These are phyloP conservation scores for Drosophila fuyamai DNA, from an alignment of 1,140 invertebrate species.

Conservation along the genomic window DNA sequence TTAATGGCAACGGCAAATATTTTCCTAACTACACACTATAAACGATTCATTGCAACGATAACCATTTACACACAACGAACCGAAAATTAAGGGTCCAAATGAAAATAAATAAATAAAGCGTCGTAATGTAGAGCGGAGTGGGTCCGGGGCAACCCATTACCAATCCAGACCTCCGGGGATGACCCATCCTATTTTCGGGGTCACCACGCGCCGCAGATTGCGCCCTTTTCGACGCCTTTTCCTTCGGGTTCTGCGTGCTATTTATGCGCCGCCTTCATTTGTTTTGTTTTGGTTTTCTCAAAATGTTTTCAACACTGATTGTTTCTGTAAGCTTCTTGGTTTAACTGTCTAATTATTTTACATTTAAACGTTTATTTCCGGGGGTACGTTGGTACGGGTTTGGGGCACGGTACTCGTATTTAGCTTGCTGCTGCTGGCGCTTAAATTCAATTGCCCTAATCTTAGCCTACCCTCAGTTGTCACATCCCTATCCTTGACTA, in stretches of 20 bases:
- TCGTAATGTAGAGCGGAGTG: conserved; percentile 21
- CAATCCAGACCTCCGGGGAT: conserved; percentile 1
- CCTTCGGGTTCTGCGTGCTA: conserved; percentile 21
- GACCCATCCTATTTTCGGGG: conserved; percentile 49
- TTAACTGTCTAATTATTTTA: conserved; percentile 84
- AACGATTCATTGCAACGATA: conserved; percentile 63
- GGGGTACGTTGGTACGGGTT: conserved; percentile 18
- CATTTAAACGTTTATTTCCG: conserved; percentile 79
- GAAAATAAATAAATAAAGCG: conserved; percentile 55
- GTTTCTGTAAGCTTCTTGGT: conserved; percentile 85
- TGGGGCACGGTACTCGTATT: conserved; percentile 32
- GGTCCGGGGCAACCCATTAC: conserved; percentile 5
- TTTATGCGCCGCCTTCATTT: conserved; percentile 29
- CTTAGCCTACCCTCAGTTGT: conserved; percentile 59
- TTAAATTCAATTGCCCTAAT: conserved; percentile 68
- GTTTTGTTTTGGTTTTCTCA: conserved; percentile 62
- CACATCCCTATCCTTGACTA: conserved; percentile 36
- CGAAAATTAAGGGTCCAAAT: conserved; percentile 32
- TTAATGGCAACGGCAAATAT: conserved; percentile 60
- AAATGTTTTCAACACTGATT: conserved; percentile 84
- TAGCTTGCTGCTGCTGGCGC: conserved; percentile 59
- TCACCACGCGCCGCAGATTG: conserved; percentile 60
- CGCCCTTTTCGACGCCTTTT: conserved; percentile 56
- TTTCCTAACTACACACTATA: conserved; percentile 70
- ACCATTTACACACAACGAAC: conserved; percentile 60